Evolutionary conservation across 2,113 vertebrate genomes (phyloP).

Genomic region (Nannospalax galili): DNA sequence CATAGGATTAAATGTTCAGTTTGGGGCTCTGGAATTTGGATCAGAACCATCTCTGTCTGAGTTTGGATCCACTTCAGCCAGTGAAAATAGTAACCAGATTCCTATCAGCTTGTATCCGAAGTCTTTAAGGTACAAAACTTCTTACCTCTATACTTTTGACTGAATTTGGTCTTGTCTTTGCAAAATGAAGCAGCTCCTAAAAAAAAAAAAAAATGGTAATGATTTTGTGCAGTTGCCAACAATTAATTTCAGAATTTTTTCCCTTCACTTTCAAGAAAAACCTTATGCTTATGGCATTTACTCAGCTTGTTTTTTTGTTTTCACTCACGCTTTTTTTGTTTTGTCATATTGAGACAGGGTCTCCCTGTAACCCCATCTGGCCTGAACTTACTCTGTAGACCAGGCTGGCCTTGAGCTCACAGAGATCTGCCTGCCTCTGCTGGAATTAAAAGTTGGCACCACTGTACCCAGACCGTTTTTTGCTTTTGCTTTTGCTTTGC

Average conservation of each 20-base stretch:
- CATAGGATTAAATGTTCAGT: constrained; percentile 95
- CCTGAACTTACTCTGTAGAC: no score
- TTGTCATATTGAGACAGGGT: no score
- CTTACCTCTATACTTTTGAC: constrained; percentile 11
- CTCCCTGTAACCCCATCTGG: no score
- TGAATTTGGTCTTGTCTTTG: constrained; percentile 29
- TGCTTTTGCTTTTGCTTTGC: no score
- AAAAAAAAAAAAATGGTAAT: background rate
- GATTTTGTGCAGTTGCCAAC: background rate
- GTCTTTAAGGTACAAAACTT: constrained; percentile 87
- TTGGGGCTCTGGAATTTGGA: constrained; percentile 97
- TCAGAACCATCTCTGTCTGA: constrained; percentile 92
- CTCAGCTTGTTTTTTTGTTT: no score
- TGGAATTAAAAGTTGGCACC: no score
- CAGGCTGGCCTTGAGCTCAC: no score
- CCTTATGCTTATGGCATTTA: background rate
- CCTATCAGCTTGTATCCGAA: constrained; percentile 93
- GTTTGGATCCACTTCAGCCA: constrained; percentile 90
- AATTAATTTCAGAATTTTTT: background rate
- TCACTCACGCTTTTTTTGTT: no score
- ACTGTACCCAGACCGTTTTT: no score
- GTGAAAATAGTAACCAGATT: constrained; percentile 85
- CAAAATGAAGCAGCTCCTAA: constrained; percentile 12
- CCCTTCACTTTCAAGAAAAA: background rate
- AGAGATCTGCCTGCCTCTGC: no score